A percentile compares a stretch with the other conserved stretches of the same genome.
phyloP scores from a whole-genome alignment of 2,797 vertebrate genomes.

The Lacerta viridis region DNA sequence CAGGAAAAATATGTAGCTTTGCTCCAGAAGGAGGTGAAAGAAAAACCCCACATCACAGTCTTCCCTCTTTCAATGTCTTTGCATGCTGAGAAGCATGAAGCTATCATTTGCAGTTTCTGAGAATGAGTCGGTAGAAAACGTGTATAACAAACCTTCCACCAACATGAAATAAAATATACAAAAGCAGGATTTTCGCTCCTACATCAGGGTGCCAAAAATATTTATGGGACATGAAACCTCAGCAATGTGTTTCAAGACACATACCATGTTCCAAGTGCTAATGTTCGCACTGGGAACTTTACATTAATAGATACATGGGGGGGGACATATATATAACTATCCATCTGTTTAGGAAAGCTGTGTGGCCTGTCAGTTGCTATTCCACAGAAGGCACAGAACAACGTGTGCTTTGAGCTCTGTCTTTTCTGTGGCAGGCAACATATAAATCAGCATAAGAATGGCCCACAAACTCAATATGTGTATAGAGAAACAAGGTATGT shows the following conservation, averaged over 20 bases:
- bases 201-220: slow-evolving; percentile 59
- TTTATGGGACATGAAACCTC: slow-evolving; percentile 64
- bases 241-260: slow-evolving; percentile 62
- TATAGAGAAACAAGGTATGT: not conserved
- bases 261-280: slow-evolving; percentile 35
- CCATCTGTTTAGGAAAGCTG: slow-evolving; percentile 54
- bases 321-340: slow-evolving; percentile 47
- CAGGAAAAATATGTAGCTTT: not conserved
- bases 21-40: not conserved
- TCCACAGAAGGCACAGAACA: slow-evolving; percentile 15
- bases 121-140: slow-evolving; percentile 51
- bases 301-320: slow-evolving; percentile 56
- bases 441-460: not conserved
- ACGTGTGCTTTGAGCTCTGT: slow-evolving; percentile 14
- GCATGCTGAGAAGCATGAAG: slow-evolving; percentile 24
- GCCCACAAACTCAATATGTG: not conserved
- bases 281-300: slow-evolving; percentile 62
- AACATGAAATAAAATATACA: slow-evolving; percentile 53
- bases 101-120: slow-evolving; percentile 19
- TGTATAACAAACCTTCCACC: slow-evolving; percentile 42
- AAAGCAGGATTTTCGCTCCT: slow-evolving; percentile 47
- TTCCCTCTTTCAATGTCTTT: not conserved
- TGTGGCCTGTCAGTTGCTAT: slow-evolving; percentile 61
- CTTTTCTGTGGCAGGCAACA: not conserved
- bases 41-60: not conserved